Percentiles rank a stretch among this genome's conserved stretches.
Evolutionary conservation across 2,113 vertebrate species (phyloP).

Genomic region (Gambusia affinis): DNA sequence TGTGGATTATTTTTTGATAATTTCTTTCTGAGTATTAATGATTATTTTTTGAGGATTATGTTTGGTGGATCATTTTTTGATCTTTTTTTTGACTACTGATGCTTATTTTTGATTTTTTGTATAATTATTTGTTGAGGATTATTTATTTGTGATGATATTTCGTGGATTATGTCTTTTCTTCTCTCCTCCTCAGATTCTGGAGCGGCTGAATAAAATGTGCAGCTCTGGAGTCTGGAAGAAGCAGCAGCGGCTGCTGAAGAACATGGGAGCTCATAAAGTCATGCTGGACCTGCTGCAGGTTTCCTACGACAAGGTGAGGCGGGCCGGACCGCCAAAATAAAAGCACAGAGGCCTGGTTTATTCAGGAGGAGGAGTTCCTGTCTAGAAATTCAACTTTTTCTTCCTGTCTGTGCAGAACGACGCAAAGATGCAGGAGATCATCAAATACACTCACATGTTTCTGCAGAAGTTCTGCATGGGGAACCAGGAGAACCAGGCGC

Average conservation of each 20-base stretch:
- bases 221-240: conserved; percentile 93
- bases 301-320: conserved; percentile 91
- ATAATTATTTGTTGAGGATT: too few relatives aligned
- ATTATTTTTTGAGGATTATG: too few relatives aligned
- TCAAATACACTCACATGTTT: conserved; percentile 93
- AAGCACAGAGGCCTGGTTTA: not conserved
- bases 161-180: too few relatives aligned
- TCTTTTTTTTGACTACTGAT: too few relatives aligned
- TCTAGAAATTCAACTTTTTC: not conserved
- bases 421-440: conserved; percentile 95
- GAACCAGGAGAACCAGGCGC: conserved; percentile 94
- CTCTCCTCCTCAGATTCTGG: conserved; percentile 85
- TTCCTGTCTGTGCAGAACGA: conserved; percentile 80
- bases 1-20: too few relatives aligned
- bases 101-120: too few relatives aligned
- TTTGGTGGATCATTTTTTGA: too few relatives aligned
- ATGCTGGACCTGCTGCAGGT: conserved; percentile 98
- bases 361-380: too few relatives aligned
- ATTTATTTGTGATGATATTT: too few relatives aligned
- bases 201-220: conserved; percentile 94
- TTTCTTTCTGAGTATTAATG: too few relatives aligned
- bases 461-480: conserved; percentile 96
- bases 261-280: conserved; percentile 98
- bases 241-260: conserved; percentile 95
- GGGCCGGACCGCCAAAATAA: not conserved